A percentile compares a stretch with the other conserved stretches of the same genome.
Conservation (phyloP, 2,888 invertebrate genomes). For the Ctena decussata region DNA sequence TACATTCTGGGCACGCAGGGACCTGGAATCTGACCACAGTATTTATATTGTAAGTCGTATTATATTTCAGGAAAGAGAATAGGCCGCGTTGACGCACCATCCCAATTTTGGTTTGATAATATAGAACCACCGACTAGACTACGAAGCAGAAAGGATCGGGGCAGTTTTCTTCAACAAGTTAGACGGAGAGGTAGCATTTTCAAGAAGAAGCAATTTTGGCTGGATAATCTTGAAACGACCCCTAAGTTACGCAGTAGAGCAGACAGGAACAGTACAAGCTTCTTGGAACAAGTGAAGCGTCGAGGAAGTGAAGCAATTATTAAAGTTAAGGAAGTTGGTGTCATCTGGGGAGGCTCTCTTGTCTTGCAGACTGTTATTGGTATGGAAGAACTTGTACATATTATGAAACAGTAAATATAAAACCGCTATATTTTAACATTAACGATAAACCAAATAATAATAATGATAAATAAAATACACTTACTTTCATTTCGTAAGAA, state of each 20-base stretch:
- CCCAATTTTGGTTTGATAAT: neutral
- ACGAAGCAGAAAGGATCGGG: neutral
- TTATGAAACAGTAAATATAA: too few relatives aligned
- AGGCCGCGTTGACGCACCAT: neutral
- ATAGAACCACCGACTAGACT: neutral
- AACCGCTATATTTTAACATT: too few relatives aligned
- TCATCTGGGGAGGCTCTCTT: neutral
- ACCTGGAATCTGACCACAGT: too few relatives aligned
- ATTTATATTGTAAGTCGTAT: too few relatives aligned
- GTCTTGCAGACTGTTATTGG: neutral
- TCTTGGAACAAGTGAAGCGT: neutral
- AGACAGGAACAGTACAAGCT: neutral
- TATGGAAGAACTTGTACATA: neutral
- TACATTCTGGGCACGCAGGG: too few relatives aligned
- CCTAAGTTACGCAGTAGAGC: neutral
- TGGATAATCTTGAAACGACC: neutral
- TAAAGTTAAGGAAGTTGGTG: neutral
- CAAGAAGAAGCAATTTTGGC: neutral
- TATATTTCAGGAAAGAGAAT: neutral
- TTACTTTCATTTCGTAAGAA: too few relatives aligned
- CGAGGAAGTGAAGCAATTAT: neutral
- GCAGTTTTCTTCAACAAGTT: neutral
- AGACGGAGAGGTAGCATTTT: neutral
- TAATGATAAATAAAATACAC: too few relatives aligned
- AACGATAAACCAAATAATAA: too few relatives aligned